Base-by-base conservation (phyloP, 2,888 invertebrate species). In the Megamerina dolium region DNA sequence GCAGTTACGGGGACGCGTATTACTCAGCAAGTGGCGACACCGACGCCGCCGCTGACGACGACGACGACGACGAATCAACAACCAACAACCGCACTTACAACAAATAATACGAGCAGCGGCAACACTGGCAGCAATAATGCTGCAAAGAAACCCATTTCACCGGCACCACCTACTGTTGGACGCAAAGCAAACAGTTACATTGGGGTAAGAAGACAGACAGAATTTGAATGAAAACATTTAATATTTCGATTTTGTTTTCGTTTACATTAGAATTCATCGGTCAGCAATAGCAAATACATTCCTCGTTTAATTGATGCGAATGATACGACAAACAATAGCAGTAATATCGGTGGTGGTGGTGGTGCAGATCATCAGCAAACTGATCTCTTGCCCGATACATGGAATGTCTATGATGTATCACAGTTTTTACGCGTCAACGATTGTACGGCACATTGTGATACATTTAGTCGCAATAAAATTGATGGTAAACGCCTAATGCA, bases 341-440 rank as follows among this genome's bases (percentile, higher is more conserved):
- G 37, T 39, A 45, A 19, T 36, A 30, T 20, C 29, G 42, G 48
- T 29, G 32, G 26, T 17, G 39, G 37, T 19, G 34, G 19, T 6
- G 31, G 23, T 31, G 10, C 23, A 34, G 35, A 43, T 50, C 63
- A 63, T 19, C 52, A 53, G 21, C 61, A 59, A 10, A 43, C 63
- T 43, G 71, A 71, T 36, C 56, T 51, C 34, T 69, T 75, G 51
- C 85, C 85, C 9, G 75, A 77, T 29, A 77, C 80, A 48, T 94
- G 94, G 95, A 85, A 81, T 50, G 79, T 86, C 0, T 77, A 80
- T 53, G 92, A 94, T 65, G 94, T 94, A 8, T 87, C 87, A 17
- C 85, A 88, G 68, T 95, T 94, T 73, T 78, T 95, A 39, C 80
- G 87, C 36, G 84, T 88, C 32, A 94, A 94, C 67, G 93, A 93